A percentile compares a stretch with the other conserved stretches of the same genome.
Evolutionary conservation across 2,113 vertebrate species (phyloP).

Genomic region (Oryctolagus cuniculus): DNA sequence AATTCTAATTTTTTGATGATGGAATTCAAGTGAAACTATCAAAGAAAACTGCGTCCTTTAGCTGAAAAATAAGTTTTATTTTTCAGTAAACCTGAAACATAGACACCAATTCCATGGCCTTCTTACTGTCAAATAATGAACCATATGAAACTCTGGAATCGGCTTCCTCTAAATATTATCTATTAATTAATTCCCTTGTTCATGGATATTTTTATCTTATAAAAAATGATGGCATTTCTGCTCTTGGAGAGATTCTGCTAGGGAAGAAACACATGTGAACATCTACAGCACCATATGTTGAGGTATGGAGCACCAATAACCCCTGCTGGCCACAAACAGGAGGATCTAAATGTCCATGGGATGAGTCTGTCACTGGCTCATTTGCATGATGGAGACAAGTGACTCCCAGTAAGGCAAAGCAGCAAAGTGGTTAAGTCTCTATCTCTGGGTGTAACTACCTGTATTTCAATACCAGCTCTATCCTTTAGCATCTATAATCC

Average conservation of each 20-base stretch:
- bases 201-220: neutral
- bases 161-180: neutral
- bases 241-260: neutral
- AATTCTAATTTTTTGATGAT: neutral
- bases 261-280: neutral
- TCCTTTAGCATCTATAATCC: neutral
- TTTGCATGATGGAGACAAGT: neutral
- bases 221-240: neutral
- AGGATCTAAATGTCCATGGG: neutral
- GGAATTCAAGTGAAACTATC: neutral
- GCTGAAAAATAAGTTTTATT: neutral
- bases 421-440: neutral
- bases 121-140: conserved; percentile 31
- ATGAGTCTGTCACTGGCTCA: neutral
- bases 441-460: neutral
- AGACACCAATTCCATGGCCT: neutral
- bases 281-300: neutral
- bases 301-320: neutral
- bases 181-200: neutral
- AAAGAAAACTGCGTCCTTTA: neutral
- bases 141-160: neutral
- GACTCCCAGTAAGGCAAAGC: neutral
- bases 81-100: conserved; percentile 3
- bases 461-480: neutral
- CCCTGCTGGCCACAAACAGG: neutral